phyloP scores from a whole-genome alignment of 2,888 invertebrate genomes.

The Drosophila paucipuncta region DNA sequence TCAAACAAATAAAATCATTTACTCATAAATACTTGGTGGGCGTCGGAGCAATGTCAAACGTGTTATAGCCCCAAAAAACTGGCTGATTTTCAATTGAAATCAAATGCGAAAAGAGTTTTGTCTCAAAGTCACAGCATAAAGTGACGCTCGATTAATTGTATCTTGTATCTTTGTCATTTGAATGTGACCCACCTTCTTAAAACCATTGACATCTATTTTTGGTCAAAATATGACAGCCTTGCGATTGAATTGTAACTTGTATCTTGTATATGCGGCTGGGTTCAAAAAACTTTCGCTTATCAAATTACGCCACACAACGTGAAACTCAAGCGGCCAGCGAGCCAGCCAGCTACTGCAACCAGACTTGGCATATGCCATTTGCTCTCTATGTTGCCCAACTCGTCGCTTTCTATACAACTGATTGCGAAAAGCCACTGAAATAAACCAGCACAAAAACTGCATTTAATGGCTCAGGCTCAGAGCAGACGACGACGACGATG shows the following conservation, averaged over 20 bases:
- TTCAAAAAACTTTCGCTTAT: constrained; percentile 81
- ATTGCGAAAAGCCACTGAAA: constrained; percentile 51
- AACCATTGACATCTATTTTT: constrained; percentile 35
- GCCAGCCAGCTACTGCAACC: constrained; percentile 8
- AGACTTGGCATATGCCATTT: constrained; percentile 51
- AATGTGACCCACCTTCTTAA: constrained; percentile 47
- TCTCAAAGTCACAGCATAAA: constrained; percentile 38
- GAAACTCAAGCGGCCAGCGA: constrained; percentile 34
- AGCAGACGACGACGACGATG: constrained; percentile 19
- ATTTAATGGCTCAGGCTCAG: constrained; percentile 66
- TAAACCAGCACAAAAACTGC: constrained; percentile 66
- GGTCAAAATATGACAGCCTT: constrained; percentile 53
- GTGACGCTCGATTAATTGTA: constrained; percentile 32
- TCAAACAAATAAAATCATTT: constrained; percentile 13
- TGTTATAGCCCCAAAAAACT: constrained; percentile 26
- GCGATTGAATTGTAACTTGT: constrained; percentile 42
- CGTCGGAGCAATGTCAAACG: constrained; percentile 73
- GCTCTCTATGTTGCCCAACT: constrained; percentile 43
- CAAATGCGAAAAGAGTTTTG: constrained; percentile 45
- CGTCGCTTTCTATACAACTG: constrained; percentile 62
- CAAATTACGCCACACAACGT: constrained; percentile 57
- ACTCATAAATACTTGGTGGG: constrained; percentile 55
- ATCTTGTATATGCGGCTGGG: constrained; percentile 29
- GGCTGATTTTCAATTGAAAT: constrained; percentile 55
- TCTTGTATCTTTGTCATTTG: constrained; percentile 44